These are phyloP conservation scores for Sebastes nivosus DNA, from an alignment of 2,797 vertebrate species.

Conservation along the genomic window DNA sequence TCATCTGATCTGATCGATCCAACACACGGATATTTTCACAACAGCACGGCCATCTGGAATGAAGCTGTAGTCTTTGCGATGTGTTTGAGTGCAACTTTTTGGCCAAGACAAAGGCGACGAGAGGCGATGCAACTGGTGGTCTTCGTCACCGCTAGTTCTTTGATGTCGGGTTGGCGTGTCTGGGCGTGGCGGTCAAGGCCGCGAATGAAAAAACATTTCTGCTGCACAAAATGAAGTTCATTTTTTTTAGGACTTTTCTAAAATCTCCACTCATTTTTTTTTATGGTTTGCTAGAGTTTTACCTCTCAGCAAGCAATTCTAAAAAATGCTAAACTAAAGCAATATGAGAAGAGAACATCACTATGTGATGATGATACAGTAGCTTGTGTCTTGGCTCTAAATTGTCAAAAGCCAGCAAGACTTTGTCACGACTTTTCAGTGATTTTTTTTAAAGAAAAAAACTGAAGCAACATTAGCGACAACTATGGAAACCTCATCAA, in stretches of 20 bases:
- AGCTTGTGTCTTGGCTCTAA: background rate
- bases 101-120: too few species aligned
- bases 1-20: too few species aligned
- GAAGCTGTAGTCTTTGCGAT: too few species aligned
- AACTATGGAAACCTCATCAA: conserved; percentile 21
- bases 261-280: background rate
- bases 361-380: background rate
- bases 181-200: background rate
- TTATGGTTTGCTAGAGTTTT: background rate
- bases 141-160: too few species aligned
- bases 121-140: too few species aligned
- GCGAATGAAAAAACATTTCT: background rate
- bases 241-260: background rate
- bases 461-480: conserved; percentile 13
- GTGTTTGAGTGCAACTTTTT: too few species aligned
- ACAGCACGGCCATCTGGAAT: too few species aligned
- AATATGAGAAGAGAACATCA: background rate
- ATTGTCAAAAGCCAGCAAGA: background rate
- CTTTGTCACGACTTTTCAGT: conserved; percentile 1
- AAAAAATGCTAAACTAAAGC: background rate
- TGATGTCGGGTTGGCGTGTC: too few species aligned
- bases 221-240: background rate
- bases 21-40: too few species aligned
- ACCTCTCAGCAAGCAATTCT: background rate
- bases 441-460: background rate